Conservation (phyloP, 1,140 invertebrate species). For the Aphidius gifuensis region DNA sequence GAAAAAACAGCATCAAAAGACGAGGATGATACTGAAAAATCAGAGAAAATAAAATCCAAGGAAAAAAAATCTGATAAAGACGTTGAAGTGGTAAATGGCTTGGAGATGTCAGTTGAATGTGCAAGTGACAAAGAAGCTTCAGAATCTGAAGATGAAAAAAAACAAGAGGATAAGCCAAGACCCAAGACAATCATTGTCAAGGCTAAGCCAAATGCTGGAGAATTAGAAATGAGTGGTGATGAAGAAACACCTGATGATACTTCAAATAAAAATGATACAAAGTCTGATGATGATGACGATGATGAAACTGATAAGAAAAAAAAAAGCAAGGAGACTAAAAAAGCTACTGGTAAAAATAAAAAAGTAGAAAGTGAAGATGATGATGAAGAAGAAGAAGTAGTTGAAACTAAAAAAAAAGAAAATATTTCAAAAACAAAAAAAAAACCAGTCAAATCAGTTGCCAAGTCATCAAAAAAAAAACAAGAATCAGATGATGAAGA, state of each 20-base stretch:
- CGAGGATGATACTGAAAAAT: background rate
- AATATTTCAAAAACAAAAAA: constrained; percentile 12
- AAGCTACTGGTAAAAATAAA: constrained; percentile 33
- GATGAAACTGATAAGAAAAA: constrained; percentile 19
- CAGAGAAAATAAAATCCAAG: background rate
- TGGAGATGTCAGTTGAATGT: constrained; percentile 49
- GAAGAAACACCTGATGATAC: constrained; percentile 33
- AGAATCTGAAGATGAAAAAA: constrained; percentile 39
- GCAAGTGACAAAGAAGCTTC: constrained; percentile 49
- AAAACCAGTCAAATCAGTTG: constrained; percentile 7
- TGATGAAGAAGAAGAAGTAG: constrained; percentile 39
- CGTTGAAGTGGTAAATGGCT: constrained; percentile 42
- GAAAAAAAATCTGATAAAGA: constrained; percentile 25
- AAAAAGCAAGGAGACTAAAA: background rate
- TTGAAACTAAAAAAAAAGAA: constrained; percentile 12
- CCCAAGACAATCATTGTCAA: constrained; percentile 49
- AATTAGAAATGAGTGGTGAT: constrained; percentile 44
- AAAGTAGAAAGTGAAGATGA: constrained; percentile 43
- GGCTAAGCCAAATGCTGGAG: constrained; percentile 45
- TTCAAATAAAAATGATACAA: constrained; percentile 18
- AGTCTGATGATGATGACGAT: constrained; percentile 16
- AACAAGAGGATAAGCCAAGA: constrained; percentile 33
- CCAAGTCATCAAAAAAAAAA: background rate
- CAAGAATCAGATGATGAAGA: background rate
- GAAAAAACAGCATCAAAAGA: background rate